phyloP scores from a whole-genome alignment of 2,888 invertebrate species.

The Agrypnus murinus region DNA sequence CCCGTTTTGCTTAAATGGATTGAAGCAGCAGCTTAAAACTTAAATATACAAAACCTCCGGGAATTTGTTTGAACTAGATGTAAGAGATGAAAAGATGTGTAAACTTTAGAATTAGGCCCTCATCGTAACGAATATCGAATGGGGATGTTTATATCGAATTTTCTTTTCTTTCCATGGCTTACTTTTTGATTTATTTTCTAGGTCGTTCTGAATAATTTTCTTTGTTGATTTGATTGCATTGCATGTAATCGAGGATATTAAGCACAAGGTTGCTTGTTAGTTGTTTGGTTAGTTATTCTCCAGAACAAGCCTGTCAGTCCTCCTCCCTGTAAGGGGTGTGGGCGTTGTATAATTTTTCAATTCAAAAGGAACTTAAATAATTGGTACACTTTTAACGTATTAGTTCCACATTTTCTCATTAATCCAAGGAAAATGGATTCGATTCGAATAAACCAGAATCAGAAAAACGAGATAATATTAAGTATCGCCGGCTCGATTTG shows the following conservation, averaged over 20 bases:
- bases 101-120: neutral
- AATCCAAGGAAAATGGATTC: neutral
- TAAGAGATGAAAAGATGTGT: slow-evolving; percentile 22
- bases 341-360: slow-evolving; percentile 3
- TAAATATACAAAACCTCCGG: slow-evolving; percentile 19
- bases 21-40: slow-evolving; percentile 1
- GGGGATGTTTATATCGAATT: slow-evolving; percentile 19
- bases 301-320: too few relatives aligned
- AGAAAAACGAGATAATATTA: too few relatives aligned
- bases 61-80: slow-evolving; percentile 18
- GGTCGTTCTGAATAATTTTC: neutral
- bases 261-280: too few relatives aligned
- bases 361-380: neutral
- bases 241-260: too few relatives aligned
- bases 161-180: neutral
- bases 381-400: neutral
- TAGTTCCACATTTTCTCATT: slow-evolving; percentile 3
- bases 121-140: neutral
- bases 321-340: neutral
- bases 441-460: too few relatives aligned
- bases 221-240: too few relatives aligned
- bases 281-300: too few relatives aligned
- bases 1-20: slow-evolving; percentile 3
- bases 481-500: too few relatives aligned
- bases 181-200: slow-evolving; percentile 25